These are phyloP conservation scores for Norana najaformis DNA, from an alignment of 2,888 invertebrate genomes.

Conservation along the genomic window DNA sequence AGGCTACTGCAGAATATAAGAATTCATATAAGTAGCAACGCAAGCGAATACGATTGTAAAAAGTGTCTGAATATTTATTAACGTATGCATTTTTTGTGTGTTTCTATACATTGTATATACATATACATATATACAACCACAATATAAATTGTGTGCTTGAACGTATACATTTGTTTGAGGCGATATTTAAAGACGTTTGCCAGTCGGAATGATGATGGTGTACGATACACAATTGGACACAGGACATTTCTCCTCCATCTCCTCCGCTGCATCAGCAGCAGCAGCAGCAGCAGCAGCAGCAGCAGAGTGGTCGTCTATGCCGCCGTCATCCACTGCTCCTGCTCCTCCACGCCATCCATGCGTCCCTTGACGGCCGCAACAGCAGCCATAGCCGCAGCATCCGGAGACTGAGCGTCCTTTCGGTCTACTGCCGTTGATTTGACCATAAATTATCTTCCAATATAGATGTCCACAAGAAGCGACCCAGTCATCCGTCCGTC, in stretches of 20 bases:
- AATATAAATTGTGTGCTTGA: not conserved
- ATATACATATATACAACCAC: too few relatives aligned
- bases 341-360: not conserved
- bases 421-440: conserved; percentile 13
- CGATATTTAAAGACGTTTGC: not conserved
- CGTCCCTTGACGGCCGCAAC: not conserved
- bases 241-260: not conserved
- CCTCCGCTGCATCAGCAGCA: not conserved
- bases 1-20: too few relatives aligned
- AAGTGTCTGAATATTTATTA: too few relatives aligned
- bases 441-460: conserved; percentile 13
- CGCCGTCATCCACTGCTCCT: not conserved
- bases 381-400: not conserved
- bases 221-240: not conserved
- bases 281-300: too few relatives aligned
- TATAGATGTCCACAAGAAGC: conserved; percentile 13
- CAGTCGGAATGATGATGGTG: not conserved
- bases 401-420: not conserved
- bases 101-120: not conserved
- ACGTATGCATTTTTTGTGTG: not conserved
- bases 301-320: too few relatives aligned
- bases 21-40: too few relatives aligned
- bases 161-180: not conserved
- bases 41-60: too few relatives aligned
- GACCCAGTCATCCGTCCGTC: not conserved